Evolutionary conservation across 2,888 invertebrate species (phyloP).

Genomic region (Drosophila siamana): DNA sequence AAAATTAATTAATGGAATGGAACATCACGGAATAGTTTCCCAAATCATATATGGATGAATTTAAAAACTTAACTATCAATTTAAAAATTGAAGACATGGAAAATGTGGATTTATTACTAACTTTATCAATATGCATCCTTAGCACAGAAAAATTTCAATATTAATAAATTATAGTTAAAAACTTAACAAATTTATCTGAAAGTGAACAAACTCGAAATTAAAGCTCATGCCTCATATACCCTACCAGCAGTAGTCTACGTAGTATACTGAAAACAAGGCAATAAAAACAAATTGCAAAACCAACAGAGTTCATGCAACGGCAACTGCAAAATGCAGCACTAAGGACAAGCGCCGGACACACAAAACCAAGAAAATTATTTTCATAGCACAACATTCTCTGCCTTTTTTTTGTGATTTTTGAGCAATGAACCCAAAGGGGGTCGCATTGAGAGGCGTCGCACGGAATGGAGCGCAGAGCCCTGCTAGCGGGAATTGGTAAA

Average conservation of each 20-base stretch:
- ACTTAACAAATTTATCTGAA: no score
- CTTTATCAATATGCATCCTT: no score
- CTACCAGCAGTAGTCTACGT: not conserved
- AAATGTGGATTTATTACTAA: no score
- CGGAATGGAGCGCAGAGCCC: not conserved
- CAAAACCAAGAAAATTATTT: slow-evolving; percentile 65
- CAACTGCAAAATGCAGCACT: slow-evolving; percentile 31
- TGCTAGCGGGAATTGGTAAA: slow-evolving; percentile 14
- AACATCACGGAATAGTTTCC: no score
- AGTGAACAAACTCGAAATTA: no score
- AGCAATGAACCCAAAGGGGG: slow-evolving; percentile 46
- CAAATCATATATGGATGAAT: no score
- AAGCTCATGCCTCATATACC: not conserved
- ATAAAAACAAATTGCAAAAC: slow-evolving; percentile 73
- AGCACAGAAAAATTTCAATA: no score
- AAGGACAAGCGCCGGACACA: slow-evolving; percentile 45
- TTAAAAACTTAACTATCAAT: no score
- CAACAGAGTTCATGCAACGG: slow-evolving; percentile 23
- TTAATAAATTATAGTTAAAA: no score
- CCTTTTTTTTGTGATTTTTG: slow-evolving; percentile 52
- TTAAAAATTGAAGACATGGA: no score
- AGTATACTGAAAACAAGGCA: slow-evolving; percentile 50
- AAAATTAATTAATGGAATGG: no score
- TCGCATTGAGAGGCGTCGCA: not conserved
- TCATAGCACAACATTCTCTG: slow-evolving; percentile 48